These are phyloP conservation scores for Drosophila anceps DNA, from an alignment of 2,888 invertebrate genomes.

Conservation along the genomic window DNA sequence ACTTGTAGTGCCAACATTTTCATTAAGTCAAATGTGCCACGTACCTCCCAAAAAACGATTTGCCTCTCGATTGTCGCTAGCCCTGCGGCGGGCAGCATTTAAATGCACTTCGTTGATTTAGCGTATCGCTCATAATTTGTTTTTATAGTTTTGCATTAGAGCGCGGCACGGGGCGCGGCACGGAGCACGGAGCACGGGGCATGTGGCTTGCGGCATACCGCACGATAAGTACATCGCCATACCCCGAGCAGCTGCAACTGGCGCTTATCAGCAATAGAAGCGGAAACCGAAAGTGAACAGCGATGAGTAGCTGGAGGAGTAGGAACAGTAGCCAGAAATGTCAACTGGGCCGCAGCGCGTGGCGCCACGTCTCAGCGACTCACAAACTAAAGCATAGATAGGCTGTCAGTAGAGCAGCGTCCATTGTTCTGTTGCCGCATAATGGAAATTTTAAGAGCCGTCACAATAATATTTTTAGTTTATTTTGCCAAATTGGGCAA, in stretches of 20 bases:
- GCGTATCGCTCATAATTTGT: slow-evolving; percentile 83
- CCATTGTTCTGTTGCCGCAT: slow-evolving; percentile 21
- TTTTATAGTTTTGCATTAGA: slow-evolving; percentile 81
- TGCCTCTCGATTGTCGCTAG: slow-evolving; percentile 29
- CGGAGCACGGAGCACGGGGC: slow-evolving; percentile 34
- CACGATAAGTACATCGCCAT: slow-evolving; percentile 45
- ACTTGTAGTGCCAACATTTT: slow-evolving; percentile 84
- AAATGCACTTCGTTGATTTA: slow-evolving; percentile 78
- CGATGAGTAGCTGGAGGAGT: not conserved
- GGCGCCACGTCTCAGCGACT: slow-evolving; percentile 45
- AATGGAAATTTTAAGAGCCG: slow-evolving; percentile 46
- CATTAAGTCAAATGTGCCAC: slow-evolving; percentile 81
- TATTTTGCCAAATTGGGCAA: slow-evolving; percentile 50
- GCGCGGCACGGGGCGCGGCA: slow-evolving; percentile 40
- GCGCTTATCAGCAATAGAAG: slow-evolving; percentile 43
- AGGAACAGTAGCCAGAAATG: slow-evolving; percentile 32
- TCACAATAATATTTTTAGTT: slow-evolving; percentile 46
- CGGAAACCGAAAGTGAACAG: slow-evolving; percentile 51
- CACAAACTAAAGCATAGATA: slow-evolving; percentile 12
- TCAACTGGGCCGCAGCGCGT: slow-evolving; percentile 44
- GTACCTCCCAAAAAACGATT: slow-evolving; percentile 60
- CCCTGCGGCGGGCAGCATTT: slow-evolving; percentile 30
- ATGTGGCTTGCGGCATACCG: slow-evolving; percentile 22
- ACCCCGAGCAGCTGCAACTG: slow-evolving; percentile 19
- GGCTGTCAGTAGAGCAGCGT: not conserved